Evolutionary conservation across 2,888 invertebrate genomes (phyloP).

Genomic region (Drosophila mimica): DNA sequence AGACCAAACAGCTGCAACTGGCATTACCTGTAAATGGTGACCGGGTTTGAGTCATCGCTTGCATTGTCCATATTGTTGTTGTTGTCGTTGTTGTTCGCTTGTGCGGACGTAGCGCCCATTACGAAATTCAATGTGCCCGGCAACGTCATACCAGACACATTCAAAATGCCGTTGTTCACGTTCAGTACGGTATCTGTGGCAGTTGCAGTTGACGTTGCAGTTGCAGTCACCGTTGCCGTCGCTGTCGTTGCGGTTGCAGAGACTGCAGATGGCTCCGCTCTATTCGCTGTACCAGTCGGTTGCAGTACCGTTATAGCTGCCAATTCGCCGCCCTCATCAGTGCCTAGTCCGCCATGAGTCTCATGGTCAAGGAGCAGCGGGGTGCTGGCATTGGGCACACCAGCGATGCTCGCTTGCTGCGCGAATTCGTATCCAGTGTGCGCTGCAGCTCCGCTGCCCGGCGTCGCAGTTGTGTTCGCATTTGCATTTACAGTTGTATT

Average conservation of each 20-base stretch:
- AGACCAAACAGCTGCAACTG: background rate
- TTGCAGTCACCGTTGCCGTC: slow-evolving; percentile 9
- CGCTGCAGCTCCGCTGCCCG: slow-evolving; percentile 1
- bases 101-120: slow-evolving; percentile 55
- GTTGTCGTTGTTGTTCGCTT: slow-evolving; percentile 86
- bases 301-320: slow-evolving; percentile 36
- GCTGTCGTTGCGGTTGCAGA: slow-evolving; percentile 4
- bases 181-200: slow-evolving; percentile 77
- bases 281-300: slow-evolving; percentile 8
- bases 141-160: slow-evolving; percentile 49
- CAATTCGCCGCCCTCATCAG: slow-evolving; percentile 13
- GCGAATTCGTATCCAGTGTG: slow-evolving; percentile 34
- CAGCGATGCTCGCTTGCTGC: slow-evolving; percentile 27
- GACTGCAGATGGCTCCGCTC: background rate
- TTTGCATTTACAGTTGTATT: slow-evolving; percentile 12
- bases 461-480: slow-evolving; percentile 8
- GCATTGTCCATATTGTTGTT: slow-evolving; percentile 92
- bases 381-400: slow-evolving; percentile 62
- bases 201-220: background rate
- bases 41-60: slow-evolving; percentile 94
- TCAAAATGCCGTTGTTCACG: slow-evolving; percentile 41
- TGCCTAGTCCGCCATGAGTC: slow-evolving; percentile 7
- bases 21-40: slow-evolving; percentile 94
- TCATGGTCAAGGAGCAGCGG: slow-evolving; percentile 72
- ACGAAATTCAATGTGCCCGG: slow-evolving; percentile 66